Percentiles rank a stretch among this genome's conserved stretches.
Evolutionary conservation across 2,888 invertebrate species (phyloP).

Genomic region (Lycia hirtaria): DNA sequence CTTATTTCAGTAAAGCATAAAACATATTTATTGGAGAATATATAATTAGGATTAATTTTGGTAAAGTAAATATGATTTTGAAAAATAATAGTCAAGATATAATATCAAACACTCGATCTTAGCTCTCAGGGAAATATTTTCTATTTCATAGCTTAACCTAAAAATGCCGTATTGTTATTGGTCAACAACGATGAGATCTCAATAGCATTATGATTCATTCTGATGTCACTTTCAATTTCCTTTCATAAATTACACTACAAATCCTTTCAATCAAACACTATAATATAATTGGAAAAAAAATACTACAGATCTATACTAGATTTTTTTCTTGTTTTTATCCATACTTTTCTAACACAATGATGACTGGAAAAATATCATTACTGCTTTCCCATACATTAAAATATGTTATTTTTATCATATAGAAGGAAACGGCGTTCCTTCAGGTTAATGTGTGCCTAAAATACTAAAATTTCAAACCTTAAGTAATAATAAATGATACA

Average conservation of each 20-base stretch:
- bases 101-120: slow-evolving; percentile 48
- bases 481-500: slow-evolving; percentile 61
- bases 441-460: slow-evolving; percentile 56
- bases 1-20: slow-evolving; percentile 82
- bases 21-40: slow-evolving; percentile 69
- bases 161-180: slow-evolving; percentile 85
- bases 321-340: slow-evolving; percentile 65
- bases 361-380: slow-evolving; percentile 59
- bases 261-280: slow-evolving; percentile 66
- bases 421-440: slow-evolving; percentile 36
- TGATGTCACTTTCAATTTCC: slow-evolving; percentile 72
- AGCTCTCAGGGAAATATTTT: slow-evolving; percentile 59
- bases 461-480: slow-evolving; percentile 66
- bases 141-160: slow-evolving; percentile 76
- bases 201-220: slow-evolving; percentile 76
- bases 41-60: slow-evolving; percentile 68
- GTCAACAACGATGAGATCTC: slow-evolving; percentile 85
- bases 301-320: slow-evolving; percentile 70
- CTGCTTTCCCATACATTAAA: slow-evolving; percentile 49
- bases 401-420: slow-evolving; percentile 41
- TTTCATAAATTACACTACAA: slow-evolving; percentile 65
- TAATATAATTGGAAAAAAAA: slow-evolving; percentile 69
- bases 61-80: slow-evolving; percentile 61
- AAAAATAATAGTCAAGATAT: slow-evolving; percentile 57
- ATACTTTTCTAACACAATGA: slow-evolving; percentile 59